phyloP scores from a whole-genome alignment of 2,113 vertebrate species.

The Oryzias curvinotus region DNA sequence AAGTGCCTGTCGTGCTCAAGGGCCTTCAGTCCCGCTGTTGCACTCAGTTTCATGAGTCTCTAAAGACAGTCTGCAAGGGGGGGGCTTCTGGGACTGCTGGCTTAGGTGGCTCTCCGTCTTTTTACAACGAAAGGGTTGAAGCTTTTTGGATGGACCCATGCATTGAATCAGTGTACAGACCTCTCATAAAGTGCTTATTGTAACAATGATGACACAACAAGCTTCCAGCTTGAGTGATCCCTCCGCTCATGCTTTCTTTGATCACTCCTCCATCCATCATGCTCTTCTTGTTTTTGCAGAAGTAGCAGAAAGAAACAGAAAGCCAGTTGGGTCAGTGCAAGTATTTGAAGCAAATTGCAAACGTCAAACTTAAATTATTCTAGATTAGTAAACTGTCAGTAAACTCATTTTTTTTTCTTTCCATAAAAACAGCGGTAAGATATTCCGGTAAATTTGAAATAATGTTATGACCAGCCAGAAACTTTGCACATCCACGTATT shows the following conservation, averaged over 20 bases:
- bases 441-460: neutral
- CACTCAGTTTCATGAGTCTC: constrained; percentile 45
- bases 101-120: constrained; percentile 47
- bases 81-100: constrained; percentile 35
- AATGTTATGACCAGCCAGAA: neutral
- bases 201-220: constrained; percentile 65
- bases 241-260: constrained; percentile 37
- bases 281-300: constrained; percentile 28
- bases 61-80: constrained; percentile 46
- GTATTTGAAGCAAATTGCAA: constrained; percentile 2
- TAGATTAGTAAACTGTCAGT: neutral
- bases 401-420: neutral
- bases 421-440: constrained; percentile 5
- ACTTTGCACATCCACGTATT: constrained; percentile 13
- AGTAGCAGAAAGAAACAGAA: constrained; percentile 23
- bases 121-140: constrained; percentile 59
- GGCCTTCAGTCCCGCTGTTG: constrained; percentile 63
- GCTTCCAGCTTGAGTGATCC: constrained; percentile 60
- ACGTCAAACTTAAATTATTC: neutral
- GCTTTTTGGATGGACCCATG: constrained; percentile 53
- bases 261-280: constrained; percentile 34
- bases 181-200: constrained; percentile 62
- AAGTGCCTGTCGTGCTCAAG: constrained; percentile 77
- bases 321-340: constrained; percentile 15
- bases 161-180: constrained; percentile 55